These are phyloP conservation scores for Neosalanx taihuensis DNA, from an alignment of 2,797 vertebrate species.

Conservation along the genomic window DNA sequence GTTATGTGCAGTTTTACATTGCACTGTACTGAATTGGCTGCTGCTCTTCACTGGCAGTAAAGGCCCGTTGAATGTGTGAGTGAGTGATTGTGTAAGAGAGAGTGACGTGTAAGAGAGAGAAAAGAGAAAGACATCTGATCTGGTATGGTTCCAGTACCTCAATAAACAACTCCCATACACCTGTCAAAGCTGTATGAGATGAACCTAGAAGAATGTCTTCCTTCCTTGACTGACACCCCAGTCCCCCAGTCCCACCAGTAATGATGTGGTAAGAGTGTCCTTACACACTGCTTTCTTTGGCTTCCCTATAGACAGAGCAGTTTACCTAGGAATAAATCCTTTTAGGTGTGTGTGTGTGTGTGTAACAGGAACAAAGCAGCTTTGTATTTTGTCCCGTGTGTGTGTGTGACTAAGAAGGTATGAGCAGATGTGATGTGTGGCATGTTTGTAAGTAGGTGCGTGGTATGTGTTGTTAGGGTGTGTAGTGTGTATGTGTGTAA, in stretches of 20 bases:
- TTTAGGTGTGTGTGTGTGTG: not conserved
- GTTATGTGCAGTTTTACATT: not conserved
- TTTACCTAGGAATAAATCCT: not conserved
- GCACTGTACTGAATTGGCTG: not conserved
- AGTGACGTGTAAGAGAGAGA: not conserved
- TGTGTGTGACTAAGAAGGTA: conserved; percentile 12
- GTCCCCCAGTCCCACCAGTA: not conserved
- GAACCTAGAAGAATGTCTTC: no score
- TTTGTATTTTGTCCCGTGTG: not conserved
- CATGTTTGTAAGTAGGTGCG: no score
- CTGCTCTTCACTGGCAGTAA: not conserved
- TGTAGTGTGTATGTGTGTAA: conserved; percentile 9
- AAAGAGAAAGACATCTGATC: not conserved
- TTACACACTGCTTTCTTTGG: not conserved
- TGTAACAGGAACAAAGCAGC: not conserved
- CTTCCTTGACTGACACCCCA: no score
- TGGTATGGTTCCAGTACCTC: not conserved
- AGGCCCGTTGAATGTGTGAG: not conserved
- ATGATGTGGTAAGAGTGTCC: not conserved
- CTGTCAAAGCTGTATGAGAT: no score
- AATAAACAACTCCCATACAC: no score
- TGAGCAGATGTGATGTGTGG: no score
- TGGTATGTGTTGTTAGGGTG: not conserved
- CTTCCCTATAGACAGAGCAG: not conserved
- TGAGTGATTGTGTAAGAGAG: not conserved